Percentiles rank a stretch among this genome's conserved stretches.
These are phyloP conservation scores for Solenopsis invicta DNA, from an alignment of 1,140 invertebrate genomes.

Conservation along the genomic window DNA sequence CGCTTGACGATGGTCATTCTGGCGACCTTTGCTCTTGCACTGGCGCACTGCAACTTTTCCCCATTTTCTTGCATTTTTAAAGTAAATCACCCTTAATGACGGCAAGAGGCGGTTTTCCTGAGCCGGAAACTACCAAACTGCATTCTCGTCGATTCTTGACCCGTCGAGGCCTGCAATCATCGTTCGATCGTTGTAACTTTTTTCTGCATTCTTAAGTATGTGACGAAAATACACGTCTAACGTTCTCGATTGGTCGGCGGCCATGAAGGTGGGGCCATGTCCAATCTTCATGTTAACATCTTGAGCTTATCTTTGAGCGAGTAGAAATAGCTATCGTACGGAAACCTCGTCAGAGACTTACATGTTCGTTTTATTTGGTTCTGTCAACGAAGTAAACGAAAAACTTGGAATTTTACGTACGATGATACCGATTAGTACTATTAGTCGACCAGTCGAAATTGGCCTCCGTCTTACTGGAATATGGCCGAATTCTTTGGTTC, in stretches of 20 bases:
- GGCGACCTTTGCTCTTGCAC: background rate
- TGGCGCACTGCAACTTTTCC: background rate
- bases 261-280: constrained; percentile 17
- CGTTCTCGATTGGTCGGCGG: constrained; percentile 21
- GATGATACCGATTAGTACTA: constrained; percentile 37
- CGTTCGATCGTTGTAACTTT: constrained; percentile 48
- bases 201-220: constrained; percentile 17
- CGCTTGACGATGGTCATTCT: background rate
- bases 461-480: constrained; percentile 52
- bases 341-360: background rate
- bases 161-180: constrained; percentile 44
- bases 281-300: constrained; percentile 29
- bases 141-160: constrained; percentile 2
- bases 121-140: constrained; percentile 23
- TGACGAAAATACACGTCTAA: constrained; percentile 23
- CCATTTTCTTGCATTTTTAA: constrained; percentile 57
- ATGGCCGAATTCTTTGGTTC: constrained; percentile 35
- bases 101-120: background rate
- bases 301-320: background rate
- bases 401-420: background rate
- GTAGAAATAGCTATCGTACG: background rate
- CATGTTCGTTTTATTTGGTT: background rate
- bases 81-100: constrained; percentile 46
- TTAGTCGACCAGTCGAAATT: constrained; percentile 34
- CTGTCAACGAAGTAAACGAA: background rate